Evolutionary conservation across 2,888 invertebrate species (phyloP).

Genomic region (Calliphora vomitoria): DNA sequence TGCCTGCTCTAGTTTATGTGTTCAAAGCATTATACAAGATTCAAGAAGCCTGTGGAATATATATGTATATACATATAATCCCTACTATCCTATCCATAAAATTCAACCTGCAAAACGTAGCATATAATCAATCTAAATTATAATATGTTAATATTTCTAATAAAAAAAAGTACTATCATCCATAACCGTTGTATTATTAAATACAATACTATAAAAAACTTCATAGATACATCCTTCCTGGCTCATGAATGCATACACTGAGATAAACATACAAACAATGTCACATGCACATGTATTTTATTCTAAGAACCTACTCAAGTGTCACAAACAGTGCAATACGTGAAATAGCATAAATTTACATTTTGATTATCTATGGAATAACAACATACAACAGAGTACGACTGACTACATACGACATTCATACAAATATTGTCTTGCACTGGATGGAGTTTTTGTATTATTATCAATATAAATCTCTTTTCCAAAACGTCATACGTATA

Average conservation of each 20-base stretch:
- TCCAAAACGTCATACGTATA: constrained; percentile 57
- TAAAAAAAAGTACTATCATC: constrained; percentile 5
- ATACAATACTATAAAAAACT: constrained; percentile 20
- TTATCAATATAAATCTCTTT: constrained; percentile 67
- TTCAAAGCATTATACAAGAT: no score
- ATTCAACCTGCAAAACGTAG: constrained; percentile 42
- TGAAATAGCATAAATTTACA: constrained; percentile 74
- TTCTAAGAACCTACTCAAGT: constrained; percentile 71
- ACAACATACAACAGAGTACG: constrained; percentile 50
- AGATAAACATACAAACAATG: constrained; percentile 16
- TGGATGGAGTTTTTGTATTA: constrained; percentile 57
- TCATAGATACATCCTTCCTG: constrained; percentile 36
- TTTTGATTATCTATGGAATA: constrained; percentile 65
- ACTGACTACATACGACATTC: constrained; percentile 29
- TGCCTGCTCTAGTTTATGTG: no score
- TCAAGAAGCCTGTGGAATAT: no score
- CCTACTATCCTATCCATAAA: neutral
- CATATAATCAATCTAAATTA: constrained; percentile 41
- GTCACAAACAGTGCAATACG: constrained; percentile 74
- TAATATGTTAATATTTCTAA: constrained; percentile 39
- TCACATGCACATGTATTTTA: constrained; percentile 59
- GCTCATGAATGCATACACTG: neutral
- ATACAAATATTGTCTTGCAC: constrained; percentile 23
- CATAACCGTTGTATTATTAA: constrained; percentile 25
- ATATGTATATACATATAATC: neutral